These are phyloP conservation scores for Tenualosa thibaudeaui DNA, from an alignment of 2,797 vertebrate genomes.

Conservation along the genomic window DNA sequence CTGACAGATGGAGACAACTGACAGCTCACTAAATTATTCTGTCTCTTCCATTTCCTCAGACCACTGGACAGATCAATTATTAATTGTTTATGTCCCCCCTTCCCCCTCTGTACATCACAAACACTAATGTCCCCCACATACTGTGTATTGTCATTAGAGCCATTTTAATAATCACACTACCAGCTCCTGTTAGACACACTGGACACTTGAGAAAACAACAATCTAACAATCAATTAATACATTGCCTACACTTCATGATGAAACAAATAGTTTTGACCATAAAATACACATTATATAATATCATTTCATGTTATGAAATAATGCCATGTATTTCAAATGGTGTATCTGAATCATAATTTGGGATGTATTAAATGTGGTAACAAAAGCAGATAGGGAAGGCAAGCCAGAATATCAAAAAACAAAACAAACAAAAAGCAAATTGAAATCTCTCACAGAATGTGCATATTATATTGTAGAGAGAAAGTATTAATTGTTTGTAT, in stretches of 20 bases:
- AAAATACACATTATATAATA: no score
- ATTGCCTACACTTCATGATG: background rate
- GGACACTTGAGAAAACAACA: background rate
- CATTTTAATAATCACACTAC: slow-evolving; percentile 23
- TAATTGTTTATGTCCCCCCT: slow-evolving; percentile 62
- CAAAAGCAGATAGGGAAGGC: background rate
- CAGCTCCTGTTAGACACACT: background rate
- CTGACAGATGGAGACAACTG: slow-evolving; percentile 69
- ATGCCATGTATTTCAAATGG: background rate
- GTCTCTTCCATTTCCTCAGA: slow-evolving; percentile 66
- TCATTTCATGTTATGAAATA: background rate
- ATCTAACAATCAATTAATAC: background rate
- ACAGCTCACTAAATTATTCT: slow-evolving; percentile 68
- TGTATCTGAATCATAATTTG: background rate
- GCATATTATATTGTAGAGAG: background rate
- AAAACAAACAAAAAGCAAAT: no score
- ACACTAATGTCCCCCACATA: slow-evolving; percentile 61
- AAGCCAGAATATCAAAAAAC: no score
- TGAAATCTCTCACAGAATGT: no score
- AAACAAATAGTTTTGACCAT: background rate
- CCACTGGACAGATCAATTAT: slow-evolving; percentile 76
- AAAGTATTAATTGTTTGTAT: background rate
- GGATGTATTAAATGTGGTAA: background rate
- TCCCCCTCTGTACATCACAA: slow-evolving; percentile 25
- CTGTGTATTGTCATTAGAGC: slow-evolving; percentile 39